phyloP scores from a whole-genome alignment of 1,140 invertebrate species.

The Caenorhabditis brenneri region DNA sequence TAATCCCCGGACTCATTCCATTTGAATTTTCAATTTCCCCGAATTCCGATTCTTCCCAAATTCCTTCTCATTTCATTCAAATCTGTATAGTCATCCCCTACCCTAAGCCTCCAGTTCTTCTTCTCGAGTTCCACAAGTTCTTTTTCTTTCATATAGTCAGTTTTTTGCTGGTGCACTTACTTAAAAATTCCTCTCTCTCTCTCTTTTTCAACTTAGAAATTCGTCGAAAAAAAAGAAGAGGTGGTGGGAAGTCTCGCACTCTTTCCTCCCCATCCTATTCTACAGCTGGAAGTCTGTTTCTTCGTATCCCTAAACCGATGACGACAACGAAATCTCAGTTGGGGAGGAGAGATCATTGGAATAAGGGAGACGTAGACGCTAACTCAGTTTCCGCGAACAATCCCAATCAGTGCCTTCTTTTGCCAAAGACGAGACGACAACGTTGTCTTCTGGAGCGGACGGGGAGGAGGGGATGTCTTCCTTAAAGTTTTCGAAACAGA shows the following conservation, averaged over 20 bases:
- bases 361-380: not conserved
- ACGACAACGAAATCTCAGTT: not conserved
- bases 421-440: not conserved
- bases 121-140: not conserved
- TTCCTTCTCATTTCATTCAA: too few relatives aligned
- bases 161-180: not conserved
- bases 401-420: conserved; percentile 9
- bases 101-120: too few relatives aligned
- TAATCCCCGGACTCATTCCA: too few relatives aligned
- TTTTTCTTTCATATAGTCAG: not conserved
- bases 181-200: conserved; percentile 12
- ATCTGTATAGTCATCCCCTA: not conserved
- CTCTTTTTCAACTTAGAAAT: not conserved
- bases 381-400: conserved; percentile 39
- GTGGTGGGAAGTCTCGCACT: not conserved
- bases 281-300: not conserved
- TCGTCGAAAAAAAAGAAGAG: conserved; percentile 4
- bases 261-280: too few relatives aligned
- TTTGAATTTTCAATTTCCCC: too few relatives aligned
- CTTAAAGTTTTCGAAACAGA: not conserved
- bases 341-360: not conserved
- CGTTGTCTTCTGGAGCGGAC: not conserved
- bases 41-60: too few relatives aligned
- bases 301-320: not conserved
- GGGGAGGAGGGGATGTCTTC: not conserved